Conservation (phyloP, 2,113 vertebrate genomes). For the Heptranchias perlo region DNA sequence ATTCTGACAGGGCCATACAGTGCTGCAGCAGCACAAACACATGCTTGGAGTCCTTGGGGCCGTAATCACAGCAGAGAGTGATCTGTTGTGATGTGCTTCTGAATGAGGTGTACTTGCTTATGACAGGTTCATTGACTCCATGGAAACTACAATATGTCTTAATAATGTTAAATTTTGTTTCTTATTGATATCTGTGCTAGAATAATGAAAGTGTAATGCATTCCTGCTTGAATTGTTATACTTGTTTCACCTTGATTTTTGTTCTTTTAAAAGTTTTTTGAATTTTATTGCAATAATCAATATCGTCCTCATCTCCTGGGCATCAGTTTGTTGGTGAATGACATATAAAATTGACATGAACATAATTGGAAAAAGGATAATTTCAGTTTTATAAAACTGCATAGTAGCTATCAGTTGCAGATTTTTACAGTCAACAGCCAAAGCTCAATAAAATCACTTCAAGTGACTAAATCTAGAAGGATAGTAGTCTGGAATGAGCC, state of each 20-base stretch:
- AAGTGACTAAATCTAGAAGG: background rate
- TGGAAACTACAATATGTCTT: background rate
- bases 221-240: conserved; percentile 3
- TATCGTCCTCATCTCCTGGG: background rate
- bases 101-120: background rate
- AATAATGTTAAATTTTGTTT: conserved; percentile 3
- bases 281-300: conserved; percentile 28
- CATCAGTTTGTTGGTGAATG: conserved; percentile 6
- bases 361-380: conserved; percentile 20
- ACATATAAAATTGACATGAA: conserved; percentile 14
- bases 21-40: background rate
- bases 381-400: conserved; percentile 7
- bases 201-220: background rate
- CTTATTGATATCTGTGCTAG: background rate
- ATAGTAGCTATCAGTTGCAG: background rate
- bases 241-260: conserved; percentile 32
- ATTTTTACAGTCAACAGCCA: background rate
- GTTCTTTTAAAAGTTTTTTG: conserved; percentile 11
- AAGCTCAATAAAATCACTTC: background rate
- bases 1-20: background rate
- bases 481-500: background rate
- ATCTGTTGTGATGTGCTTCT: too few relatives aligned
- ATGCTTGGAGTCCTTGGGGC: background rate
- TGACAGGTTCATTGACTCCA: conserved; percentile 24
- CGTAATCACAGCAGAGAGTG: background rate